Conservation (phyloP, 2,113 vertebrate species). For the Prolemur simus region DNA sequence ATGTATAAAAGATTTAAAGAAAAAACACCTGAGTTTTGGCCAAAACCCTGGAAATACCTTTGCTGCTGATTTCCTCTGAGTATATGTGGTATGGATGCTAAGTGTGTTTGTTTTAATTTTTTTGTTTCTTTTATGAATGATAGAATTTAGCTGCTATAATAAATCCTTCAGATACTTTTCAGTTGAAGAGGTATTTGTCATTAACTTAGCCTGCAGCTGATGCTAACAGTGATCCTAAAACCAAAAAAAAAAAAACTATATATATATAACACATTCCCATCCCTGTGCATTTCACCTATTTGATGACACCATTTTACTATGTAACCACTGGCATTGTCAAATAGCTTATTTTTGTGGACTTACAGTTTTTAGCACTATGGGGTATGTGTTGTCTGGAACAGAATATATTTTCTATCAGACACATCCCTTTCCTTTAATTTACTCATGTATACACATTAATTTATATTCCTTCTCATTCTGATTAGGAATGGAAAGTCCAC, state of each 20-base stretch:
- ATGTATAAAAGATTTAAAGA: background rate
- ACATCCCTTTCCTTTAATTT: background rate
- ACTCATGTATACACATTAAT: background rate
- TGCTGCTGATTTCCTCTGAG: background rate
- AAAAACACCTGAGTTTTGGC: background rate
- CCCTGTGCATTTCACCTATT: background rate
- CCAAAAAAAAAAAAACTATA: background rate
- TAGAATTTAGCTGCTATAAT: background rate
- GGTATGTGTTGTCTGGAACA: background rate
- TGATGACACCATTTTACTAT: background rate
- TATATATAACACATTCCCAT: background rate
- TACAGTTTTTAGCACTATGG: background rate
- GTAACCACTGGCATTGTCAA: background rate
- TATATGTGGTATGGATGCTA: background rate
- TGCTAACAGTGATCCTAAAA: background rate
- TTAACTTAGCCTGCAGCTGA: background rate
- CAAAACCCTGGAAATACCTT: background rate
- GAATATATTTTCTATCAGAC: background rate
- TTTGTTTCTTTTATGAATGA: conserved; percentile 5
- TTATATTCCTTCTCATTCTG: background rate
- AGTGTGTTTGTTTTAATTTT: background rate
- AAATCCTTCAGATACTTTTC: conserved; percentile 20
- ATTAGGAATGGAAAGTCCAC: background rate
- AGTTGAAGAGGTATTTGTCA: conserved; percentile 10
- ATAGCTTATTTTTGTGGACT: background rate